These are phyloP conservation scores for Heterodera carotae DNA, from an alignment of 1,140 invertebrate genomes.

Conservation along the genomic window DNA sequence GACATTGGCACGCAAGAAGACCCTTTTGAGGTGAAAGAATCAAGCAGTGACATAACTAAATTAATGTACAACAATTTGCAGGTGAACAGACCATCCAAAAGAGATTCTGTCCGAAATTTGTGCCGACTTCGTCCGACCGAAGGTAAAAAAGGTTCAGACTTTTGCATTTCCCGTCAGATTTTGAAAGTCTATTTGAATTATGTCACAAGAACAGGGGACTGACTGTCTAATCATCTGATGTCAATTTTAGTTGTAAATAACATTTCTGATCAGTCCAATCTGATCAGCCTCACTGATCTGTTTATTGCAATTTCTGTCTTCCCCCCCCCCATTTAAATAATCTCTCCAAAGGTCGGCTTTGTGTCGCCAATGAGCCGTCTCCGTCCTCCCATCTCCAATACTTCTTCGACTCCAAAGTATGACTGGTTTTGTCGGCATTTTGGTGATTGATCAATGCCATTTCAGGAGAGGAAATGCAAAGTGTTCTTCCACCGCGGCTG, in stretches of 20 bases:
- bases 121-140: conserved; percentile 9
- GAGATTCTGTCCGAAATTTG: not conserved
- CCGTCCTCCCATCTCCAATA: conserved; percentile 33
- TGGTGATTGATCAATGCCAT: not conserved
- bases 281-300: no score
- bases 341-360: not conserved
- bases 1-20: conserved; percentile 6
- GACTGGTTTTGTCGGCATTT: not conserved
- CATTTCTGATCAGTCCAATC: no score
- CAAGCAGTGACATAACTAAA: not conserved
- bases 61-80: not conserved
- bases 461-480: conserved; percentile 26
- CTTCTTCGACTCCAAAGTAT: conserved; percentile 30
- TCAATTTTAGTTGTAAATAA: no score
- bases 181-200: no score
- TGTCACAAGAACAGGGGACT: no score
- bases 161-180: no score
- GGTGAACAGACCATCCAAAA: conserved; percentile 10
- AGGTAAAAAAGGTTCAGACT: not conserved
- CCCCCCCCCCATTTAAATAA: not conserved
- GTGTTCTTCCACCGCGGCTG: conserved; percentile 39
- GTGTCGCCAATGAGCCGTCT: conserved; percentile 27
- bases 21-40: not conserved
- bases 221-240: no score
- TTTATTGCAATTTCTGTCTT: no score